These are phyloP conservation scores for Cepphus grylle DNA, from an alignment of 2,113 vertebrate species.

Conservation along the genomic window DNA sequence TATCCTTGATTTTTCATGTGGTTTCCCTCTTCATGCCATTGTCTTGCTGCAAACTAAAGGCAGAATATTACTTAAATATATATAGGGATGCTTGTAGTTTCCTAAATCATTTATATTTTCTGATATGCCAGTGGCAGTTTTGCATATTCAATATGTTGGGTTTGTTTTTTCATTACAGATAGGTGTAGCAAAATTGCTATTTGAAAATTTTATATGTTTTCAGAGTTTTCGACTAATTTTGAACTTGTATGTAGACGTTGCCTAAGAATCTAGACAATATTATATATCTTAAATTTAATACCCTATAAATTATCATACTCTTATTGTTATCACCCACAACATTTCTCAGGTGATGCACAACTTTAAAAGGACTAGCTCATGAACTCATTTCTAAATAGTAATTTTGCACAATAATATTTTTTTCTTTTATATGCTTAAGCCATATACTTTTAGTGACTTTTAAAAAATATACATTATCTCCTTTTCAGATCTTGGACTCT, in stretches of 20 bases:
- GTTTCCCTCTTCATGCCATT: neutral
- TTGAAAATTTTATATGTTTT: neutral
- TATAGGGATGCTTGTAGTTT: neutral
- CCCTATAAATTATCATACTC: neutral
- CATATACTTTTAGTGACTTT: neutral
- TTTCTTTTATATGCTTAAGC: neutral
- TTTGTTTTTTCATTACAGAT: neutral
- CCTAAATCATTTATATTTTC: neutral
- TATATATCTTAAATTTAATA: neutral
- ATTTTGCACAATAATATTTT: neutral
- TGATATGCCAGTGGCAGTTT: neutral
- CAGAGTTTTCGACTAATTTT: neutral
- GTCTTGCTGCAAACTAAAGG: neutral
- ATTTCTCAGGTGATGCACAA: neutral
- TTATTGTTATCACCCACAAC: neutral
- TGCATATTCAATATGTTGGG: neutral
- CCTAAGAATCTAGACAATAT: neutral
- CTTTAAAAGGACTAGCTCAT: neutral
- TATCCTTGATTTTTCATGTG: neutral
- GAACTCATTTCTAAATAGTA: neutral
- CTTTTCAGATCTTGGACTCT: constrained; percentile 24
- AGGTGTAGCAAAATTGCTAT: neutral
- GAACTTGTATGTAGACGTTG: neutral
- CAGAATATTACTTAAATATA: neutral
- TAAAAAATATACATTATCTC: neutral